Conservation (phyloP, 2,113 vertebrate genomes). For the Sylvietta virens region DNA sequence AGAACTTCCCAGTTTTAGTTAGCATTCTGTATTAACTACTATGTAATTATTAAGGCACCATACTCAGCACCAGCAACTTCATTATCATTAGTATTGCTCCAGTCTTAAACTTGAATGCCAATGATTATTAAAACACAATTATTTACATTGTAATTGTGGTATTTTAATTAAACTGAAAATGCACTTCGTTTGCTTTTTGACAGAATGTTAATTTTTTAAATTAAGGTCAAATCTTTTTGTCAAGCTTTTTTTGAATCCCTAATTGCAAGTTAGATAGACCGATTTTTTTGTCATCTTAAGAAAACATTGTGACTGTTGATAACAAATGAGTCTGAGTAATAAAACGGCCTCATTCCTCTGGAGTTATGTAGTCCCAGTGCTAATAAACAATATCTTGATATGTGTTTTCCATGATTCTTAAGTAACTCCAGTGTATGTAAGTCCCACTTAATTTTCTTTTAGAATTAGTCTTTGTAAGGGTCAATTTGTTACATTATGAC, state of each 20-base stretch:
- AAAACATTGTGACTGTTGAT: conserved; percentile 5
- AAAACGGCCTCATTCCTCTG: background rate
- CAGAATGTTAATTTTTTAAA: conserved; percentile 50
- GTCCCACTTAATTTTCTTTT: background rate
- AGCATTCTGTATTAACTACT: conserved; percentile 68
- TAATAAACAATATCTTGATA: background rate
- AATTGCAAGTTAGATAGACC: conserved; percentile 46
- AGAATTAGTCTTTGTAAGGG: background rate
- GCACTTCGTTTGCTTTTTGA: conserved; percentile 24
- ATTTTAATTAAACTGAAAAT: conserved; percentile 75
- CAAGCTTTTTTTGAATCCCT: background rate
- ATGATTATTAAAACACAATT: conserved; percentile 80
- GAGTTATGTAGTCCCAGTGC: background rate
- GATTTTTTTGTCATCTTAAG: conserved; percentile 39
- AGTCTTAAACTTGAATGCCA: conserved; percentile 72
- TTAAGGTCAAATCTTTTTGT: conserved; percentile 40
- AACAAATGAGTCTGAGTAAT: conserved; percentile 1
- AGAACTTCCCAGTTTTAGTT: conserved; percentile 69
- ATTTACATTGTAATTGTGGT: conserved; percentile 72
- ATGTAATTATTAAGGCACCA: conserved; percentile 78
- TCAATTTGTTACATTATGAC: background rate
- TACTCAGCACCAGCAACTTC: conserved; percentile 66
- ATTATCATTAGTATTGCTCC: conserved; percentile 73
- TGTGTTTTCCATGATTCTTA: background rate
- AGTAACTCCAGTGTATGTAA: background rate